phyloP scores from a whole-genome alignment of 92 coral and sea anemone species.

The Porites rus region DNA sequence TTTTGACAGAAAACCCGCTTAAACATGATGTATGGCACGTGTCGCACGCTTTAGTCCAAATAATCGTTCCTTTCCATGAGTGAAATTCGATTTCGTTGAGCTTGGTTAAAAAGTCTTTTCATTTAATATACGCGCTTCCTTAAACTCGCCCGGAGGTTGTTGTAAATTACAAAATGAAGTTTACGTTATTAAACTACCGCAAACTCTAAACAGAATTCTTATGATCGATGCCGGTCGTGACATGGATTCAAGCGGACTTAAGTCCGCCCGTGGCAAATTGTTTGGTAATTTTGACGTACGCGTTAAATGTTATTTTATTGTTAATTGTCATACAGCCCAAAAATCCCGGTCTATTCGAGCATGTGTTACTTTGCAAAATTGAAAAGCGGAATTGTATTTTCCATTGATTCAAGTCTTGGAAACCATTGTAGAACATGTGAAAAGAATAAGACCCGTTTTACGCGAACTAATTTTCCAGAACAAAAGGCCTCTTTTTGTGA shows the following conservation, averaged over 20 bases:
- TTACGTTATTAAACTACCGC: constrained; percentile 8
- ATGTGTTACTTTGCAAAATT: constrained; percentile 39
- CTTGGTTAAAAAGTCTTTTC: not conserved
- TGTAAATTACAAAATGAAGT: not conserved
- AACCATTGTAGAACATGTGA: constrained; percentile 32
- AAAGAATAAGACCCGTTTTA: constrained; percentile 27
- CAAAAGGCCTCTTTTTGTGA: constrained; percentile 30
- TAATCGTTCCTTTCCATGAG: constrained; percentile 31
- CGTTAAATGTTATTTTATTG: constrained; percentile 42
- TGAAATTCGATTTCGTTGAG: not conserved
- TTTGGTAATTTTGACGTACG: constrained; percentile 34
- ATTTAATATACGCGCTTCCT: not conserved
- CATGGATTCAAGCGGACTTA: not conserved
- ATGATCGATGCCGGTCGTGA: not conserved
- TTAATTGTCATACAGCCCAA: not conserved
- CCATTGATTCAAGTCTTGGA: constrained; percentile 23
- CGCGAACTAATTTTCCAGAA: constrained; percentile 33
- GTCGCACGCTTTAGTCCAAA: constrained; percentile 58
- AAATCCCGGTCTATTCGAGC: constrained; percentile 10
- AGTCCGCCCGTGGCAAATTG: constrained; percentile 15
- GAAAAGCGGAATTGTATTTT: constrained; percentile 21
- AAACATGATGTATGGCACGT: constrained; percentile 70
- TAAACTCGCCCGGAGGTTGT: not conserved
- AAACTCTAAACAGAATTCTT: constrained; percentile 19
- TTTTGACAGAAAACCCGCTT: constrained; percentile 45